phyloP scores from a whole-genome alignment of 2,113 vertebrate genomes.

The Solea senegalensis region DNA sequence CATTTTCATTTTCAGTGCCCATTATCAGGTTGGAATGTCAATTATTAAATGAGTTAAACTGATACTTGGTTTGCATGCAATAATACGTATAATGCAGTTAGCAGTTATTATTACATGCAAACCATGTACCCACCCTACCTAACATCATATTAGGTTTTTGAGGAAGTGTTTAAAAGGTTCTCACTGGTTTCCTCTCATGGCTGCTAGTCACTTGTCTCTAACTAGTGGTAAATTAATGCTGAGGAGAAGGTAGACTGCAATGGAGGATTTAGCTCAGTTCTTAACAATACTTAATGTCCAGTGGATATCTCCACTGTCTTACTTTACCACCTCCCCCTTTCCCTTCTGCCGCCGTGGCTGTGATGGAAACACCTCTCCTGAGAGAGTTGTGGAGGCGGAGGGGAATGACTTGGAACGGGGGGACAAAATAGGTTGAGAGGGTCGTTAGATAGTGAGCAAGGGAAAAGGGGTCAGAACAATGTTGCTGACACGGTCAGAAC shows the following conservation, averaged over 20 bases:
- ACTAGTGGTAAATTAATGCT: conserved; percentile 70
- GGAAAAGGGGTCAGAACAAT: conserved; percentile 61
- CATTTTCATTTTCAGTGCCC: too few species aligned
- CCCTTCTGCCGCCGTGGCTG: conserved; percentile 17
- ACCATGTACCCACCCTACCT: neutral
- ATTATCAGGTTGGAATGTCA: neutral
- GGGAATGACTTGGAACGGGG: conserved; percentile 57
- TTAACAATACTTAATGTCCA: conserved; percentile 73
- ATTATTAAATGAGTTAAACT: neutral
- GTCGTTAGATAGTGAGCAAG: conserved; percentile 65
- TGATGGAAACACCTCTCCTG: conserved; percentile 70
- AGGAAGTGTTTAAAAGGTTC: conserved; percentile 20
- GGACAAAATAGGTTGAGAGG: conserved; percentile 67
- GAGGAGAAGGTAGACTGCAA: conserved; percentile 62
- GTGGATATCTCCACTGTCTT: conserved; percentile 45
- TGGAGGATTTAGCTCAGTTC: conserved; percentile 72
- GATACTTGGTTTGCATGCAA: too few species aligned
- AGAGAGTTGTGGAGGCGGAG: conserved; percentile 65
- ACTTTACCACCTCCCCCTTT: conserved; percentile 14
- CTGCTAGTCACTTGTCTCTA: conserved; percentile 31
- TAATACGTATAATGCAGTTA: too few species aligned
- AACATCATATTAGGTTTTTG: neutral
- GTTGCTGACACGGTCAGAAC: conserved; percentile 65
- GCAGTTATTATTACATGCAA: neutral
- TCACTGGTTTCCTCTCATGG: conserved; percentile 19